A percentile compares a stretch with the other conserved stretches of the same genome.
phyloP scores from a whole-genome alignment of 2,797 vertebrate genomes.

The Loris lydekkerianus region DNA sequence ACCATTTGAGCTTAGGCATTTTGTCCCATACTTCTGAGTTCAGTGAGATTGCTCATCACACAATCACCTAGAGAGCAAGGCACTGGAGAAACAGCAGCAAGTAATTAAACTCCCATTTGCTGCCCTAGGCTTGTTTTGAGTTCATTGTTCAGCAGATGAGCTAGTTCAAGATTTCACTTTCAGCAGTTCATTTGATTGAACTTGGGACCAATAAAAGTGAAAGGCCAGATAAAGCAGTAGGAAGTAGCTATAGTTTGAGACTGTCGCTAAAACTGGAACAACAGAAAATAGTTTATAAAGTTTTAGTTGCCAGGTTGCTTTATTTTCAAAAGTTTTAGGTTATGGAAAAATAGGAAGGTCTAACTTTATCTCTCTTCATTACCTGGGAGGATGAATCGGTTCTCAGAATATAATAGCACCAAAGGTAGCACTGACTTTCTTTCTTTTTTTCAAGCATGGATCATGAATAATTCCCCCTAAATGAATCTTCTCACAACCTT shows the following conservation, averaged over 20 bases:
- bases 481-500: not conserved
- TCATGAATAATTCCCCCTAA: not conserved
- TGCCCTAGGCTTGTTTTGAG: conserved; percentile 84
- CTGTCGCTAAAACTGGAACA: not conserved
- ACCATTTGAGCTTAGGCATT: conserved; percentile 56
- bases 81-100: conserved; percentile 83
- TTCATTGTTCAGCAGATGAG: conserved; percentile 84
- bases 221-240: conserved; percentile 53
- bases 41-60: conserved; percentile 73
- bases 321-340: conserved; percentile 1
- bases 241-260: conserved; percentile 65
- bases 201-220: conserved; percentile 78
- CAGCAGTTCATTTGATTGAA: conserved; percentile 81
- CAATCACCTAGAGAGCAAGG: conserved; percentile 77
- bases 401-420: not conserved
- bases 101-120: conserved; percentile 85
- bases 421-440: not conserved
- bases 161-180: conserved; percentile 82
- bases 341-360: not conserved
- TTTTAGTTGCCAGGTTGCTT: not conserved
- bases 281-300: conserved; percentile 28
- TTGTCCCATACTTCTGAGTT: conserved; percentile 75
- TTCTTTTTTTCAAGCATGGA: not conserved
- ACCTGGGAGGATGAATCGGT: not conserved
- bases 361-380: not conserved